Evolutionary conservation across 2,888 invertebrate species (phyloP), one percentile per base, ranked within the genome.

Genomic region (Lagria hirta): DNA sequence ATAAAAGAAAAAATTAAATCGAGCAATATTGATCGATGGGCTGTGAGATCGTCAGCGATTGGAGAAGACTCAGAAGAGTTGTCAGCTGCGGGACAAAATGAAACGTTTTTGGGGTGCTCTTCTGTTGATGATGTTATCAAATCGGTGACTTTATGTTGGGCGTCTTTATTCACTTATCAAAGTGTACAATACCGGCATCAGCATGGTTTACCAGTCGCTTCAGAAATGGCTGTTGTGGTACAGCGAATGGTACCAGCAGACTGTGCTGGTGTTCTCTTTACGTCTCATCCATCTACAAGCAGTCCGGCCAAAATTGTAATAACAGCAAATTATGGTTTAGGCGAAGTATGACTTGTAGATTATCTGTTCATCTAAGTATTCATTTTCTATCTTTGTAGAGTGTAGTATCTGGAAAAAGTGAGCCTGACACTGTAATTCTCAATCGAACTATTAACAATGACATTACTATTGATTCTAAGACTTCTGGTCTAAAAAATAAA

Each of bases 71-170:
- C 84, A 4, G 81, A 83, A 44, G 86, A 86, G 30, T 71, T 86
- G 6, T 90, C 89, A 0, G 84, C 87, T 2, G 91, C 91, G 0
- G 91, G 91, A 1, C 91, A 92, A 72, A 87, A 91, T 71, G 83
- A 84, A 45, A 88, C 88, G 0, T 79, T 83, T 47, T 73, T 92
- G 2, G 87, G 88, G 1, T 80, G 87, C 35, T 66, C 65, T 20
- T 76, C 75, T 1, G 67, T 72, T 22, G 70, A 68, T 0, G 75
- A 79, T 38, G 71, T 86, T 5, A 46, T 81, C 6, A 60, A 71
- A 16, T 82, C 81, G 3, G 73, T 91, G 1, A 72, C 78, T 28
- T 75, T 78, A 41, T 92, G 91, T 65, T 93, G 92, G 92, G 86
- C 84, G 0, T 92, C 91, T 1, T 79, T 88, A 52, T 91, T 82